These are phyloP conservation scores for Knipowitschia caucasica DNA, from an alignment of 2,797 vertebrate genomes.

Conservation along the genomic window DNA sequence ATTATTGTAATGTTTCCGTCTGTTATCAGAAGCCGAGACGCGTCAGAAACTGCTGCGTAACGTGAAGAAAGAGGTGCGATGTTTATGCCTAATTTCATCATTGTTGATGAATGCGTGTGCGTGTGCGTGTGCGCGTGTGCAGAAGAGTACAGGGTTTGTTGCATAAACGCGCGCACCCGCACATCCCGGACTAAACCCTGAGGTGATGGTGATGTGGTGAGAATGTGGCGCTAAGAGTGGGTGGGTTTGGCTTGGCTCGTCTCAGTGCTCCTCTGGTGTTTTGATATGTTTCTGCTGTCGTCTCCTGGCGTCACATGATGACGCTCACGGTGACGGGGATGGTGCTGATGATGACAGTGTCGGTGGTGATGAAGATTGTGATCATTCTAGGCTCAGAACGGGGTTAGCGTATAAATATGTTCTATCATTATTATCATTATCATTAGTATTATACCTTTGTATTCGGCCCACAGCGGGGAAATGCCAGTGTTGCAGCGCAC, in stretches of 20 bases:
- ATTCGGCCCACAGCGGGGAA: too few relatives aligned
- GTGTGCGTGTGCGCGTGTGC: neutral
- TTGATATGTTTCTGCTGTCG: neutral
- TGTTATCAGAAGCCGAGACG: conserved; percentile 87
- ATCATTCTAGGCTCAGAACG: neutral
- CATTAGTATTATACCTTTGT: too few relatives aligned
- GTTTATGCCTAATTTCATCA: conserved; percentile 3
- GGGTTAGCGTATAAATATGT: neutral
- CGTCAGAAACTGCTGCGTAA: conserved; percentile 93
- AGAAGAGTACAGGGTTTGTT: conserved; percentile 2
- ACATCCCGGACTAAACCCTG: too few relatives aligned
- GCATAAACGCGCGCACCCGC: conserved; percentile 28
- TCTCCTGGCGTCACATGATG: conserved; percentile 27
- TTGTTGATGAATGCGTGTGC: conserved; percentile 21
- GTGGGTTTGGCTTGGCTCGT: neutral
- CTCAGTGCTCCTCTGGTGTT: conserved; percentile 1
- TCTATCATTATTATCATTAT: too few relatives aligned
- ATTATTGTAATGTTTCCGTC: conserved; percentile 56
- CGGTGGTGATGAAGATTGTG: conserved; percentile 13
- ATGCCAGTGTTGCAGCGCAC: too few relatives aligned
- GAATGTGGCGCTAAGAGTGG: neutral
- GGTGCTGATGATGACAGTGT: conserved; percentile 28
- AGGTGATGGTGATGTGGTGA: neutral
- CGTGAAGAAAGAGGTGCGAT: conserved; percentile 93
- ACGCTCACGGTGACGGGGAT: conserved; percentile 22